phyloP scores from a whole-genome alignment of 2,113 vertebrate species.

The Channa argus region DNA sequence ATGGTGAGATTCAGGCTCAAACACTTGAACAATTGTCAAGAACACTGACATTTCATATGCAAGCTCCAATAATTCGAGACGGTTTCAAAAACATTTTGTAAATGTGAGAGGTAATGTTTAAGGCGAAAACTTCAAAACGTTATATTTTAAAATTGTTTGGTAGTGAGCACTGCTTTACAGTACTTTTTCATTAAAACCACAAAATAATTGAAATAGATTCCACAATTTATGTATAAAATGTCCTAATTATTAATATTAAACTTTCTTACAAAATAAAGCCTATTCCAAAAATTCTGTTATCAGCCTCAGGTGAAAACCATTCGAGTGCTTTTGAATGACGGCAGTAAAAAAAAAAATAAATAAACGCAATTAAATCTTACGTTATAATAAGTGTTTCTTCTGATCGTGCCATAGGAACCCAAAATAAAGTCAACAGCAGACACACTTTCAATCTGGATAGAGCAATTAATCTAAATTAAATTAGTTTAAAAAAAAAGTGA shows the following conservation, averaged over 20 bases:
- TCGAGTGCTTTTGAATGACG: background rate
- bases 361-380: no score
- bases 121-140: no score
- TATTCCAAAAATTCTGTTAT: background rate
- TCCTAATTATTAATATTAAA: no score
- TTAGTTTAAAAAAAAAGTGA: constrained; percentile 55
- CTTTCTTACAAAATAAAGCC: no score
- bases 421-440: constrained; percentile 57
- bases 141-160: background rate
- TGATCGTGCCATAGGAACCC: constrained; percentile 66
- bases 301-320: background rate
- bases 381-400: background rate
- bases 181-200: no score
- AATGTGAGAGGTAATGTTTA: no score
- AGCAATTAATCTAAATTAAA: constrained; percentile 61
- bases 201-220: background rate
- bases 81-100: no score
- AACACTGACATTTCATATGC: no score
- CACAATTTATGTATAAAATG: no score
- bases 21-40: background rate
- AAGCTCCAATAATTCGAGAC: no score
- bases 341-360: no score
- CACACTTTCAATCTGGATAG: constrained; percentile 64
- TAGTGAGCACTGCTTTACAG: no score
- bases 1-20: constrained; percentile 52